Conservation (phyloP, 2,113 vertebrate genomes). For the Cromileptes altivelis region DNA sequence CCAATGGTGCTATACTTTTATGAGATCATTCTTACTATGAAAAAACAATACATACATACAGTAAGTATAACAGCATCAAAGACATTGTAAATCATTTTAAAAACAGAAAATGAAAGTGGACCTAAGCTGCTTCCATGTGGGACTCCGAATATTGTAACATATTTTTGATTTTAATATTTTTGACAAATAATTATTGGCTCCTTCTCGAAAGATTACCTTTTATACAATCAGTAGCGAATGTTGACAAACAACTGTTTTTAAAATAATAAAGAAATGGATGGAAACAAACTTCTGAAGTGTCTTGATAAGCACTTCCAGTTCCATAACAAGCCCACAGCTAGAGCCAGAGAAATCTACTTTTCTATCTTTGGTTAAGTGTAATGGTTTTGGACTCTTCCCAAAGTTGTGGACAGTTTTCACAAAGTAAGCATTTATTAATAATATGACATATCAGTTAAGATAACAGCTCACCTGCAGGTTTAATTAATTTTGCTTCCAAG, state of each 20-base stretch:
- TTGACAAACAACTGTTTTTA: neutral
- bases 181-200: neutral
- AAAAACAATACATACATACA: neutral
- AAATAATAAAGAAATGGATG: neutral
- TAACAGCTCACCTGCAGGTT: conserved; percentile 58
- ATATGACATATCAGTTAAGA: conserved; percentile 51
- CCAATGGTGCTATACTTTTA: neutral
- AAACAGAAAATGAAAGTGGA: neutral
- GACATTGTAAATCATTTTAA: neutral
- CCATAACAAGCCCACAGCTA: neutral
- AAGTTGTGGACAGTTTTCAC: conserved; percentile 56
- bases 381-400: conserved; percentile 22
- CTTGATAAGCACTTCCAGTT: neutral
- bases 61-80: neutral
- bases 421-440: conserved; percentile 49
- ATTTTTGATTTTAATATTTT: neutral
- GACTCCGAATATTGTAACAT: neutral
- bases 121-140: neutral
- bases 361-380: neutral
- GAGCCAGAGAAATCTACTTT: neutral
- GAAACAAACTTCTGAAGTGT: neutral
- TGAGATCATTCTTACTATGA: neutral
- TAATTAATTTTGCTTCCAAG: conserved; percentile 63
- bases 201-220: neutral
- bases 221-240: neutral